Conservation (phyloP, 2,113 vertebrate species). For the Tychaedon coryphoeus region DNA sequence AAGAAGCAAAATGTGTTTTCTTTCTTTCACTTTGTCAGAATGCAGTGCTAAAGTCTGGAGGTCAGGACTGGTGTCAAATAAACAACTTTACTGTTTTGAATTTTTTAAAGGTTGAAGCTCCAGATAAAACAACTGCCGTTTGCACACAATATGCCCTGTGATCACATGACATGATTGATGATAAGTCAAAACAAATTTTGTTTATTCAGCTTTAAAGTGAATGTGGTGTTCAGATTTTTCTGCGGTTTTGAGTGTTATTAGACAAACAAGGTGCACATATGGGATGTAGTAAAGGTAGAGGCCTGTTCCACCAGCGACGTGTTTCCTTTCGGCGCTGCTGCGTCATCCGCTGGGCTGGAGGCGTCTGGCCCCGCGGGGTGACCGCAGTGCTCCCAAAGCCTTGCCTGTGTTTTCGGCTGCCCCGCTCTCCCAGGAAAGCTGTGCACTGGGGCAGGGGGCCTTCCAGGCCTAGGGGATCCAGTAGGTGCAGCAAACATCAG, state of each 20-base stretch:
- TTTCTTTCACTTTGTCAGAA: conserved; percentile 75
- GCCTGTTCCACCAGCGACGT: conserved; percentile 43
- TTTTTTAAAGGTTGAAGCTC: conserved; percentile 76
- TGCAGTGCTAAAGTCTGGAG: conserved; percentile 65
- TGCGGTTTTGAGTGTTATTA: conserved; percentile 73
- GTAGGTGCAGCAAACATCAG: neutral
- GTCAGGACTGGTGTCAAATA: conserved; percentile 77
- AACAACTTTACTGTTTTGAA: conserved; percentile 82
- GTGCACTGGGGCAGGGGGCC: too few species aligned
- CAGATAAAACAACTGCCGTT: conserved; percentile 80
- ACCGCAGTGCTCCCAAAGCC: neutral
- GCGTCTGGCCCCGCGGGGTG: fast-evolving
- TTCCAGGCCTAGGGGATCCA: fast-evolving
- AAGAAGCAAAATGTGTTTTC: conserved; percentile 72
- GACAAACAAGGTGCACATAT: conserved; percentile 77
- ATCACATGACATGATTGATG: conserved; percentile 80
- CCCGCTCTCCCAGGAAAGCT: neutral
- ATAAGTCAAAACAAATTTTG: conserved; percentile 80
- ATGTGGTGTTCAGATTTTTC: conserved; percentile 69
- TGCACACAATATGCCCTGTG: conserved; percentile 75
- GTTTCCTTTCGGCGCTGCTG: conserved; percentile 60
- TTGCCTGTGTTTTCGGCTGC: neutral
- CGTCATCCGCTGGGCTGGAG: neutral
- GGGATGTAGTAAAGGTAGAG: conserved; percentile 67
- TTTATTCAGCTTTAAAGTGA: conserved; percentile 81